phyloP scores from a whole-genome alignment of 1,140 invertebrate species.

The Lanistes nyassanus region DNA sequence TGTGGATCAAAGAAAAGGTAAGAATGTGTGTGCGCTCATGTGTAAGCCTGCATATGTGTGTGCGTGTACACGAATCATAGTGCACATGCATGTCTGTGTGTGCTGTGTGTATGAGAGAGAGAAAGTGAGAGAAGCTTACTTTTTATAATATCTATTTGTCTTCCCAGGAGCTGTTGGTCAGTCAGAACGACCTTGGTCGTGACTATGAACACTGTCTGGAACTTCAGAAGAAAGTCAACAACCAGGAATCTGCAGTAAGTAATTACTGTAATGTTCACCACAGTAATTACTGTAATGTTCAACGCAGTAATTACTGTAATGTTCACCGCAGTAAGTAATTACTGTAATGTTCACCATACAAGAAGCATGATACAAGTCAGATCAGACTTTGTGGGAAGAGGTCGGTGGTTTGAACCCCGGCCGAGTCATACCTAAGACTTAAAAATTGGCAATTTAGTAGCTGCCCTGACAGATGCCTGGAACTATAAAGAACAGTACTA shows the following conservation, averaged over 20 bases:
- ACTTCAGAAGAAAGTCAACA: conserved; percentile 90
- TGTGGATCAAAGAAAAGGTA: conserved; percentile 93
- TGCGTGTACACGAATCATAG: not conserved
- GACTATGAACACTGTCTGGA: conserved; percentile 96
- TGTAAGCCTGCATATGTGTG: not conserved
- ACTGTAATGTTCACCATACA: too few species aligned
- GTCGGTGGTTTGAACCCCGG: too few species aligned
- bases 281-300: conserved; percentile 28
- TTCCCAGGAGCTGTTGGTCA: conserved; percentile 87
- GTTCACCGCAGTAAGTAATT: conserved; percentile 36
- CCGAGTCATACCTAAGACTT: too few species aligned
- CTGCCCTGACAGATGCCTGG: too few species aligned
- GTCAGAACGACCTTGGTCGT: conserved; percentile 89
- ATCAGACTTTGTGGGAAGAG: too few species aligned
- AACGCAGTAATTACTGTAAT: conserved; percentile 32
- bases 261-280: not conserved
- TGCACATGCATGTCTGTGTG: not conserved
- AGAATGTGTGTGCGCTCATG: not conserved
- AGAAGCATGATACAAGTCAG: too few species aligned
- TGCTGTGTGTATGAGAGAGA: not conserved
- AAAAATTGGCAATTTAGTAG: too few species aligned
- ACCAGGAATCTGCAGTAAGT: conserved; percentile 68
- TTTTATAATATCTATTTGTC: not conserved
- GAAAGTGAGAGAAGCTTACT: not conserved
- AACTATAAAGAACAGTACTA: too few species aligned